Percentiles rank a stretch among this genome's conserved stretches.
phyloP scores from a whole-genome alignment of 2,797 vertebrate species.

The Chiroxiphia lanceolata region DNA sequence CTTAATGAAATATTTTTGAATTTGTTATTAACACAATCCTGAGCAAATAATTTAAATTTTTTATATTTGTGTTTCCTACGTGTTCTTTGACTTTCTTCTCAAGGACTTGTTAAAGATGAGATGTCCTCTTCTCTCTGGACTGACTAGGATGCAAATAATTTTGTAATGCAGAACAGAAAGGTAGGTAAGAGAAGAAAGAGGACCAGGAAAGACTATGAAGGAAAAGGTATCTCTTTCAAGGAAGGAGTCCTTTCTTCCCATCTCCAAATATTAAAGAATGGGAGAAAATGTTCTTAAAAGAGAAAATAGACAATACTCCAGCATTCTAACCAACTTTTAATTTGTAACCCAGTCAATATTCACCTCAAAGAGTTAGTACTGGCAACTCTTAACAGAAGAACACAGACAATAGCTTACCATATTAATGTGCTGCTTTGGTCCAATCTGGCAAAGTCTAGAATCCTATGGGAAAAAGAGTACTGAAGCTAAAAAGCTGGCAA shows the following conservation, averaged over 20 bases:
- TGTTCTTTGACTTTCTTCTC: neutral
- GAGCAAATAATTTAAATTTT: neutral
- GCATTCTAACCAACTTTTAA: neutral
- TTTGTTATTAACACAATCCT: neutral
- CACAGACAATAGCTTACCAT: neutral
- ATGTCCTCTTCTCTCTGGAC: neutral
- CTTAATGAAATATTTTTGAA: neutral
- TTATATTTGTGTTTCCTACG: neutral
- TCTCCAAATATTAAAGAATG: neutral
- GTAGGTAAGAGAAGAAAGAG: neutral
- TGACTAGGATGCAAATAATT: neutral
- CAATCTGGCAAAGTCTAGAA: neutral
- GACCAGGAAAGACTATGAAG: neutral
- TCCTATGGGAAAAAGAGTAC: neutral
- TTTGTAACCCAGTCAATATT: neutral
- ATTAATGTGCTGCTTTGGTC: neutral
- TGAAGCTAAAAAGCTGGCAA: neutral
- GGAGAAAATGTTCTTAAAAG: neutral
- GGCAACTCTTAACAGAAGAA: neutral
- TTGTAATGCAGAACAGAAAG: neutral
- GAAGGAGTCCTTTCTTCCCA: neutral
- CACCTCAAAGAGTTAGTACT: neutral
- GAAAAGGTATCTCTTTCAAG: neutral
- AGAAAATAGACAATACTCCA: neutral
- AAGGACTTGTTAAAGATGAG: neutral